A percentile compares a stretch with the other conserved stretches of the same genome.
Conservation (phyloP, 1,140 invertebrate species). For the Drosophila parvula region DNA sequence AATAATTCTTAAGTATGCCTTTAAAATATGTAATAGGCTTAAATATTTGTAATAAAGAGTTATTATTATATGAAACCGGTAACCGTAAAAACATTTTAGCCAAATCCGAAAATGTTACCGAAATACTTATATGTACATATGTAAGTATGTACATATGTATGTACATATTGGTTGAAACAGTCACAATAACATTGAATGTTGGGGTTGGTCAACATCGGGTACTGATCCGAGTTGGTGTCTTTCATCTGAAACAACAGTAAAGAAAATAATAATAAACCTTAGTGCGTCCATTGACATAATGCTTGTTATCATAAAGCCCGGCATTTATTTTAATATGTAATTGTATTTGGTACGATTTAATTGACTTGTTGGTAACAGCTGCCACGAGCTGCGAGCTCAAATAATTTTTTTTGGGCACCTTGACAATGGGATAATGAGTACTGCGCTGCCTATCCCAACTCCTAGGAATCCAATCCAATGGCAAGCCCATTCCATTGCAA, state of each 20-base stretch:
- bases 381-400: not conserved
- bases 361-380: slow-evolving; percentile 37
- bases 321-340: not conserved
- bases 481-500: slow-evolving; percentile 20
- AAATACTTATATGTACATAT: no score
- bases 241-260: not conserved
- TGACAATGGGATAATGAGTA: slow-evolving; percentile 35
- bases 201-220: not conserved
- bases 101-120: no score
- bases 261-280: no score
- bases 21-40: no score
- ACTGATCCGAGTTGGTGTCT: not conserved
- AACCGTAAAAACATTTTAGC: no score
- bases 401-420: slow-evolving; percentile 26
- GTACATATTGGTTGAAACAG: no score
- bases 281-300: no score
- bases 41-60: no score
- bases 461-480: not conserved
- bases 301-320: not conserved
- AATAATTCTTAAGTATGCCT: no score
- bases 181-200: no score
- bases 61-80: no score
- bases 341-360: not conserved
- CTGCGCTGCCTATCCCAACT: slow-evolving; percentile 17
- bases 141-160: no score